Base-by-base conservation (phyloP, 2,113 vertebrate species). In the Ascaphus truei region DNA sequence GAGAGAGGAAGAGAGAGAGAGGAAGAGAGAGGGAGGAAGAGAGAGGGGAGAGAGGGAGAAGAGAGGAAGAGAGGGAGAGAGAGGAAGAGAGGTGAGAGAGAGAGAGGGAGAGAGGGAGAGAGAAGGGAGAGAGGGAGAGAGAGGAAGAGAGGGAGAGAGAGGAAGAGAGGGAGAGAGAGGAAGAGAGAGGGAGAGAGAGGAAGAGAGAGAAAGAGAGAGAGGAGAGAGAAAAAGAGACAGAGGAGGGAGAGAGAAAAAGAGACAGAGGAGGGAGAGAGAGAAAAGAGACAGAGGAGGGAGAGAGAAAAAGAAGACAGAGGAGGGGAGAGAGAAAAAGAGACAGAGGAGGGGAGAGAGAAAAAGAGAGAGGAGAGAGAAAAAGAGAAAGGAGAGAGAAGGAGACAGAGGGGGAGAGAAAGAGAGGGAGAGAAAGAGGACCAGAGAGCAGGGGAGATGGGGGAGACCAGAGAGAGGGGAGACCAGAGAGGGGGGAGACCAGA, bases 231-330 rank as follows among this genome's bases (percentile, higher is more conserved):
- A n/a, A n/a, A n/a, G n/a, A n/a, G n/a, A n/a, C n/a, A n/a, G n/a
- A n/a, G n/a, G n/a, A n/a, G n/a, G n/a, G n/a, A n/a, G n/a, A n/a
- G n/a, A n/a, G n/a, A n/a, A n/a, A n/a, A n/a, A n/a, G n/a, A n/a
- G n/a, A n/a, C n/a, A n/a, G n/a, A n/a, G n/a, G n/a, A 73, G 65
- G 58, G 30, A 16, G 25, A 61, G 20, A 71, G 51, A 73, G 26
- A 52, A 58, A 60, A 72, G n/a, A n/a, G n/a, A n/a, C n/a, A n/a
- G n/a, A n/a, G n/a, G n/a, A n/a, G n/a, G n/a, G n/a, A n/a, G n/a
- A n/a, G n/a, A n/a, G n/a, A n/a, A n/a, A n/a, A n/a, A n/a, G n/a
- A n/a, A n/a, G n/a, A n/a, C n/a, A n/a, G n/a, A n/a, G n/a, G n/a
- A n/a, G n/a, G n/a, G n/a, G n/a, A n/a, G n/a, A n/a, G n/a, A n/a